Evolutionary conservation across 2,797 vertebrate species (phyloP).

Genomic region (Morus bassanus): DNA sequence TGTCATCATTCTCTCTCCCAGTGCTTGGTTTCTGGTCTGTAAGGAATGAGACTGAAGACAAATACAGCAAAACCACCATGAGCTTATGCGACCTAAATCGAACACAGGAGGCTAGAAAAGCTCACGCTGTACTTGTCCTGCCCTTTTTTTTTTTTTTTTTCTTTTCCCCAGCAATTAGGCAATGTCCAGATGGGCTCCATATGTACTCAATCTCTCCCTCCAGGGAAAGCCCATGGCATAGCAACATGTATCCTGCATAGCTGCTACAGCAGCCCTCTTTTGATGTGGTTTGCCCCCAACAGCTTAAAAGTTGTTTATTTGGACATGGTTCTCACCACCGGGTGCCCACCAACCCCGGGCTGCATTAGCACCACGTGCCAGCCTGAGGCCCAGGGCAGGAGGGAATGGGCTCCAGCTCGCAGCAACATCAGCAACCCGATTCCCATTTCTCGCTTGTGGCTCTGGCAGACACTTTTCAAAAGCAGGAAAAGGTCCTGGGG

Average conservation of each 20-base stretch:
- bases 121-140: neutral
- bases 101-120: neutral
- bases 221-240: neutral
- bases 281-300: neutral
- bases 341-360: fast-evolving
- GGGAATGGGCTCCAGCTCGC: neutral
- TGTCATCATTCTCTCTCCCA: neutral
- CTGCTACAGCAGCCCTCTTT: neutral
- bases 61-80: neutral
- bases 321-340: neutral
- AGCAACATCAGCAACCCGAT: neutral
- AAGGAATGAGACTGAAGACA: neutral
- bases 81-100: neutral
- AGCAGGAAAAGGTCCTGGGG: neutral
- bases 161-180: neutral
- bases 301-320: neutral
- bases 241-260: neutral
- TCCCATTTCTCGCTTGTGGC: fast-evolving
- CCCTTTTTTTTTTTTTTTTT: neutral
- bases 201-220: neutral
- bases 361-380: neutral
- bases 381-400: neutral
- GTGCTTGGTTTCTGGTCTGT: neutral
- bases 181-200: neutral
- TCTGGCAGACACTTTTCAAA: neutral